These are phyloP conservation scores for Mellilla xanthometata DNA, from an alignment of 2,888 invertebrate species.

Conservation along the genomic window DNA sequence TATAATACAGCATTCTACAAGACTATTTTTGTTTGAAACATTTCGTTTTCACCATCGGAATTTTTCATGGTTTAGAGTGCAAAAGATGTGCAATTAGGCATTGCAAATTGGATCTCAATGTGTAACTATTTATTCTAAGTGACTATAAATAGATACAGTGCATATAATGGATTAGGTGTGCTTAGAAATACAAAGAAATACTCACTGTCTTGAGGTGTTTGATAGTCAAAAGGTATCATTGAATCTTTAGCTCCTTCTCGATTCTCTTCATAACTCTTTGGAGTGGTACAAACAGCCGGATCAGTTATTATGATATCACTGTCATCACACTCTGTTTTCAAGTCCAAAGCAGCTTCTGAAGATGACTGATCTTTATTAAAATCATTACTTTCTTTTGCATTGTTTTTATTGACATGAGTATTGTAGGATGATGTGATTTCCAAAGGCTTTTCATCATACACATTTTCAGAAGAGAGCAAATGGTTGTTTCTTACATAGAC, in stretches of 20 bases:
- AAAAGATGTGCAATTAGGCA: too few relatives aligned
- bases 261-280: slow-evolving; percentile 58
- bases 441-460: slow-evolving; percentile 64
- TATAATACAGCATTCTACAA: too few relatives aligned
- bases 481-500: slow-evolving; percentile 52
- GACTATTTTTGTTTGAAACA: too few relatives aligned
- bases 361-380: slow-evolving; percentile 50
- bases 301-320: slow-evolving; percentile 73
- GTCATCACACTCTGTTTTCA: slow-evolving; percentile 76
- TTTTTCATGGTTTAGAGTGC: too few relatives aligned
- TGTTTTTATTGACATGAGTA: slow-evolving; percentile 48
- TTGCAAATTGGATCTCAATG: too few relatives aligned
- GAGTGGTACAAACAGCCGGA: slow-evolving; percentile 66
- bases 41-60: too few relatives aligned
- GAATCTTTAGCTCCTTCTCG: slow-evolving; percentile 62
- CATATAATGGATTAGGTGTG: background rate
- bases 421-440: slow-evolving; percentile 60
- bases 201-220: slow-evolving; percentile 76
- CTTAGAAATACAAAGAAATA: slow-evolving; percentile 29
- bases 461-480: slow-evolving; percentile 46
- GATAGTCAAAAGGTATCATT: slow-evolving; percentile 60
- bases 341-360: slow-evolving; percentile 52
- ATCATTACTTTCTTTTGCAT: slow-evolving; percentile 50
- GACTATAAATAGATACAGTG: too few relatives aligned
- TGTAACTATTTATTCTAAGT: too few relatives aligned